Percentiles rank a stretch among this genome's conserved stretches.
Evolutionary conservation across 2,888 invertebrate species (phyloP).

Genomic region (Idaea aversata): DNA sequence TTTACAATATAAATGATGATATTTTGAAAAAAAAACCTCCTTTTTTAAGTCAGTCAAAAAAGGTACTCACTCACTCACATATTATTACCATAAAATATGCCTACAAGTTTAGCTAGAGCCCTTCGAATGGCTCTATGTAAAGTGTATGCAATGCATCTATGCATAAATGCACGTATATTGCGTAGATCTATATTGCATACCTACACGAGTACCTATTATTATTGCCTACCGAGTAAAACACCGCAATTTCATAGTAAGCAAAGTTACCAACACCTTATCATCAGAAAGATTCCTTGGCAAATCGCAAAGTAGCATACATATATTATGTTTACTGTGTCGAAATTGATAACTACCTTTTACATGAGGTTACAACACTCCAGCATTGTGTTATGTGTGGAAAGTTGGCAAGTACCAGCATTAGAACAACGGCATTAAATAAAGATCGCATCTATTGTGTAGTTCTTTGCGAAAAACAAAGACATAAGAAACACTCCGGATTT

Average conservation of each 20-base stretch:
- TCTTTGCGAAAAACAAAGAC: background rate
- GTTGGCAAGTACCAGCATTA: background rate
- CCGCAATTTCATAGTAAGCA: background rate
- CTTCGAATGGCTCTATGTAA: too few relatives aligned
- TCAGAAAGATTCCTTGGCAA: background rate
- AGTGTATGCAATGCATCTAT: too few relatives aligned
- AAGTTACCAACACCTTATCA: background rate
- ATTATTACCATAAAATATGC: too few relatives aligned
- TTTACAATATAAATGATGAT: background rate
- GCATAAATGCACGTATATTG: background rate
- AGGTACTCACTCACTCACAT: too few relatives aligned
- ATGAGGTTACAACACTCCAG: background rate
- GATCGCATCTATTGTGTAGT: background rate
- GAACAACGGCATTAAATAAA: background rate
- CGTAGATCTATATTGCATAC: background rate
- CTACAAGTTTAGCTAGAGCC: too few relatives aligned
- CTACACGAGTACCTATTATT: background rate
- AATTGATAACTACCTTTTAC: background rate
- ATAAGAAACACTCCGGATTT: background rate
- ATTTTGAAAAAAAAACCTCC: background rate
- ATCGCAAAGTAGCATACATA: background rate
- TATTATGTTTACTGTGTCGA: background rate
- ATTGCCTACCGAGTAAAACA: background rate
- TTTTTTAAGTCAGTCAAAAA: too few relatives aligned
- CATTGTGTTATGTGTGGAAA: slow-evolving; percentile 1